Evolutionary conservation across 2,888 invertebrate species (phyloP), one percentile per base, ranked within the genome.

Genomic region (Cantharis nigra): DNA sequence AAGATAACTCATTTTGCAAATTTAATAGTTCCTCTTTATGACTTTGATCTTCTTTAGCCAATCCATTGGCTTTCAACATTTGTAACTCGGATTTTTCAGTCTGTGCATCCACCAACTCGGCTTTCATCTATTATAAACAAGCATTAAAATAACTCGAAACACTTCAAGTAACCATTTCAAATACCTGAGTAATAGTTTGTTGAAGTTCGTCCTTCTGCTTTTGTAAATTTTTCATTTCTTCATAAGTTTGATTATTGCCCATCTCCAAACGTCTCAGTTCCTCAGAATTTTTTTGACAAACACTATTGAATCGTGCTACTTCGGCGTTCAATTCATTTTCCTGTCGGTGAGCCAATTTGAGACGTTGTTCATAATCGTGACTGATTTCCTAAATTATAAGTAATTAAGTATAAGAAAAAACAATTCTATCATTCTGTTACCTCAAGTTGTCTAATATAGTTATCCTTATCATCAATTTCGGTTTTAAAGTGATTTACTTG

Each of bases 271-370:
- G 80, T 72, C 88, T 89, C 81, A 86, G 87, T 76, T 90, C 87
- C 80, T 90, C 90, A 20, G 85, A 85, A 78, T 89, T 89, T 71
- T 91, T 85, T 71, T 87, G 84, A 28, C 86, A 80, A 3, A 84
- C 83, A 5, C 86, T 83, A 70, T 87, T 89, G 2, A 89, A 80
- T 79, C 89, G 88, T 7, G 88, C 82, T 63, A 86, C 80, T 86
- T 89, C 80, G 72, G 88, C 90, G 18, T 92, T 91, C 69, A 92
- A 85, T 70, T 92, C 92, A 80, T 91, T 91, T 83, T 92, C 91
- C 81, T 86, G 79, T 16, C 78, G 89, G 85, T 91, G 91, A 70
- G 89, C 87, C 67, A 89, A 85, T 76, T 87, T 85, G 9, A 89
- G 81, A 81, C 91, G 90, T 81, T 90, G 90, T 81, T 92, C 92